A percentile compares a stretch with the other conserved stretches of the same genome.
Conservation (phyloP, 2,797 vertebrate genomes). For the Chloroceryle inda region DNA sequence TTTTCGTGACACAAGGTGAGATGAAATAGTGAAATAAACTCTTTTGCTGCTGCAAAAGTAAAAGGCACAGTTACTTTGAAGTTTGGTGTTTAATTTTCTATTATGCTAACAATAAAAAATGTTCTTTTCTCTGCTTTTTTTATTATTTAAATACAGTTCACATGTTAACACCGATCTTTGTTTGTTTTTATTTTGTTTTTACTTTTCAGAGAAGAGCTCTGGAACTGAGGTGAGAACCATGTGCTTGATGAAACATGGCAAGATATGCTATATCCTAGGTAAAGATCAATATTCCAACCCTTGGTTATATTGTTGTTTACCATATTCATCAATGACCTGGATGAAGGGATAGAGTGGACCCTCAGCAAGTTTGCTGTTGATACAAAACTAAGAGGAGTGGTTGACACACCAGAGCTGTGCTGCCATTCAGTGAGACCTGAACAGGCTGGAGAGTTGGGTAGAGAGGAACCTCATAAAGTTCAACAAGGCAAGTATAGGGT, state of each 20-base stretch:
- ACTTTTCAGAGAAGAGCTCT: neutral
- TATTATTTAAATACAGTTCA: neutral
- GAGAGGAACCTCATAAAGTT: neutral
- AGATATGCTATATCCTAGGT: neutral
- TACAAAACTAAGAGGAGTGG: neutral
- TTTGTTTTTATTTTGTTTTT: neutral
- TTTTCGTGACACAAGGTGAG: conserved; percentile 84
- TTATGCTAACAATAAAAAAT: neutral
- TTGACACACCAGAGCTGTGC: neutral
- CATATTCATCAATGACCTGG: neutral
- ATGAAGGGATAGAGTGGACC: neutral
- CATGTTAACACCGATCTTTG: fast-evolving
- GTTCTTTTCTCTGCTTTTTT: neutral
- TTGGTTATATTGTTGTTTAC: neutral
- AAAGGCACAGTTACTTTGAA: conserved; percentile 46
- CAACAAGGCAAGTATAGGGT: neutral
- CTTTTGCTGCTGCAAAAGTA: conserved; percentile 44
- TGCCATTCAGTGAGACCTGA: neutral
- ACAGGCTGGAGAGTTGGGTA: neutral
- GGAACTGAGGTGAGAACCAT: neutral
- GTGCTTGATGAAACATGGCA: neutral
- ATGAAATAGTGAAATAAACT: conserved; percentile 80
- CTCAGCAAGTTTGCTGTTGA: neutral
- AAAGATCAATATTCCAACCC: conserved; percentile 13
- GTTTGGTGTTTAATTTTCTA: conserved; percentile 38